These are phyloP conservation scores for Goniozus legneri DNA, from an alignment of 1,140 invertebrate species.

Conservation along the genomic window DNA sequence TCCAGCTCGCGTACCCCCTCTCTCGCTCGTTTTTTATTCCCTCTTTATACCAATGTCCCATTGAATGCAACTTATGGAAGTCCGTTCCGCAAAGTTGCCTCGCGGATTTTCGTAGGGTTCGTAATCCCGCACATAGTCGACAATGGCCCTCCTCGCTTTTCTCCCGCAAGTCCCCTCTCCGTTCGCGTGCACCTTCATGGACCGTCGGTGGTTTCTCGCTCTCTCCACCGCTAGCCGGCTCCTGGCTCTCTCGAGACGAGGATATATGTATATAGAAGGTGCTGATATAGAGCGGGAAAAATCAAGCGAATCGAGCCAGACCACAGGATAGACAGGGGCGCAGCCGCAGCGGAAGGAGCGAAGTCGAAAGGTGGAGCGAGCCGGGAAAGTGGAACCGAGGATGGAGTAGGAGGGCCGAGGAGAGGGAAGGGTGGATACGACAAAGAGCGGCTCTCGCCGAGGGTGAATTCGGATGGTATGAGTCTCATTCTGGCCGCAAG, in stretches of 20 bases:
- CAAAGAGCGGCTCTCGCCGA: background rate
- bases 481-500: conserved; percentile 41
- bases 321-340: background rate
- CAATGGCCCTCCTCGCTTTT: conserved; percentile 28
- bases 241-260: background rate
- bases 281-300: background rate
- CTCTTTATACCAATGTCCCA: conserved; percentile 45
- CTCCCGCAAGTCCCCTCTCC: background rate
- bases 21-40: conserved; percentile 22
- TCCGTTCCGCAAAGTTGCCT: conserved; percentile 40
- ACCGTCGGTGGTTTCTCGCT: too few relatives aligned
- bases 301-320: background rate
- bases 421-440: background rate
- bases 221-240: background rate
- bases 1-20: too few relatives aligned
- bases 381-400: background rate
- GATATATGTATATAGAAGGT: background rate
- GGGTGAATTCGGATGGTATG: background rate
- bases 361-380: conserved; percentile 2
- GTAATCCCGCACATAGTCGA: conserved; percentile 37
- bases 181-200: background rate
- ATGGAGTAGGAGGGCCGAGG: background rate
- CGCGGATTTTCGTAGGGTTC: conserved; percentile 37
- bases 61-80: conserved; percentile 47
- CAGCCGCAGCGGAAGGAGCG: conserved; percentile 1